Evolutionary conservation across 2,888 invertebrate species (phyloP), one percentile per base, ranked within the genome.

Genomic region (Epinotia brunnichana): DNA sequence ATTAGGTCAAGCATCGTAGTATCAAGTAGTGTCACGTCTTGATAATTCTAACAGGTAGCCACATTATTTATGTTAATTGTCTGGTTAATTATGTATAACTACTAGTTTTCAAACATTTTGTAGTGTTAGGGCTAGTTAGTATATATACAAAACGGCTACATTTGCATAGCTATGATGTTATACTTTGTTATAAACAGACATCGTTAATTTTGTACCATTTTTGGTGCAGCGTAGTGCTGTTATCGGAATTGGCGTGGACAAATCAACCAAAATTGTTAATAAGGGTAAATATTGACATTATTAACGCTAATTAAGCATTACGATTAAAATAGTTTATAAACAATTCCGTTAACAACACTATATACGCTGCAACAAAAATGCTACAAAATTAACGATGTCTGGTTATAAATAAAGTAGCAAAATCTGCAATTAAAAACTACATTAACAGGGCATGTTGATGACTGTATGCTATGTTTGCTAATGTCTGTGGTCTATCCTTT

Each of bases 331-430:
- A n/a, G n/a, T n/a, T n/a, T n/a, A n/a, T n/a, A n/a, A n/a, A n/a
- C n/a, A n/a, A n/a, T n/a, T n/a, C n/a, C n/a, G n/a, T n/a, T n/a
- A n/a, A n/a, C n/a, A n/a, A n/a, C n/a, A n/a, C n/a, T n/a, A n/a
- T n/a, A n/a, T n/a, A n/a, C n/a, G n/a, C n/a, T n/a, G n/a, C n/a
- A n/a, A n/a, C n/a, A n/a, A n/a, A n/a, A n/a, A n/a, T n/a, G n/a
- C n/a, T n/a, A n/a, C n/a, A n/a, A n/a, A n/a, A n/a, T n/a, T n/a
- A n/a, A n/a, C n/a, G n/a, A n/a, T n/a, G n/a, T n/a, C n/a, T n/a
- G n/a, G n/a, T n/a, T n/a, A n/a, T n/a, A n/a, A n/a, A n/a, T n/a
- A 51, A 68, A 62, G 72, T 78, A 78, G 76, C 76, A 78, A 76
- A 77, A 68, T 74, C 73, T 70, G 76, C 70, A 72, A 69, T 24